phyloP scores from a whole-genome alignment of 2,113 vertebrate species.

The Oncorhynchus gorbuscha region DNA sequence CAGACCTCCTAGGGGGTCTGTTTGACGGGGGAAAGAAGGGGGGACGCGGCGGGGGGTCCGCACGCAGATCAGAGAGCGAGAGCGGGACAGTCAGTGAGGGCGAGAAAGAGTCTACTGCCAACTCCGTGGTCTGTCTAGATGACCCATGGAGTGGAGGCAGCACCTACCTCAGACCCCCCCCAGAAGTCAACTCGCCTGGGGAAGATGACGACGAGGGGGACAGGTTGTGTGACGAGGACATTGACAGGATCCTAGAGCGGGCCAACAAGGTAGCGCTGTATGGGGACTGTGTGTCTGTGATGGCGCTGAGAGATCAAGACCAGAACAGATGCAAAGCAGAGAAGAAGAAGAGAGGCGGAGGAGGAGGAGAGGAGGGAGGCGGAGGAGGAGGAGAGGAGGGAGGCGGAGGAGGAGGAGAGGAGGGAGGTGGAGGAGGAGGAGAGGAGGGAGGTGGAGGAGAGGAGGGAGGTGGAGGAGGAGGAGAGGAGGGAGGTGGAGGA shows the following conservation, averaged over 20 bases:
- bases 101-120: slow-evolving; percentile 80
- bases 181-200: slow-evolving; percentile 10
- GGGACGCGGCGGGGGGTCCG: slow-evolving; percentile 63
- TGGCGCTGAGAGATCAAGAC: slow-evolving; percentile 16
- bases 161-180: not conserved
- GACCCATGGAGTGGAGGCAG: slow-evolving; percentile 36
- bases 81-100: slow-evolving; percentile 91
- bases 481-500: slow-evolving; percentile 66
- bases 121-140: slow-evolving; percentile 77
- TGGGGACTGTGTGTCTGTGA: slow-evolving; percentile 20
- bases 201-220: slow-evolving; percentile 10
- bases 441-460: slow-evolving; percentile 12
- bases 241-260: slow-evolving; percentile 44
- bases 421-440: slow-evolving; percentile 62
- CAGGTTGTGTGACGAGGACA: slow-evolving; percentile 40
- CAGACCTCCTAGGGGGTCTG: slow-evolving; percentile 81
- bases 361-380: slow-evolving; percentile 38
- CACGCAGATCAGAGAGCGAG: slow-evolving; percentile 85
- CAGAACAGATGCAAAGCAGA: slow-evolving; percentile 10
- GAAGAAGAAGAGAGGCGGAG: slow-evolving; percentile 13
- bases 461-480: slow-evolving; percentile 67
- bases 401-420: slow-evolving; percentile 48
- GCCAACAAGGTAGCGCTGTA: slow-evolving; percentile 48
- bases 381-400: no score
- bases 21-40: slow-evolving; percentile 51